Percentiles rank a stretch among this genome's conserved stretches.
phyloP scores from a whole-genome alignment of 2,113 vertebrate genomes.

The Aleadryas rufinucha region DNA sequence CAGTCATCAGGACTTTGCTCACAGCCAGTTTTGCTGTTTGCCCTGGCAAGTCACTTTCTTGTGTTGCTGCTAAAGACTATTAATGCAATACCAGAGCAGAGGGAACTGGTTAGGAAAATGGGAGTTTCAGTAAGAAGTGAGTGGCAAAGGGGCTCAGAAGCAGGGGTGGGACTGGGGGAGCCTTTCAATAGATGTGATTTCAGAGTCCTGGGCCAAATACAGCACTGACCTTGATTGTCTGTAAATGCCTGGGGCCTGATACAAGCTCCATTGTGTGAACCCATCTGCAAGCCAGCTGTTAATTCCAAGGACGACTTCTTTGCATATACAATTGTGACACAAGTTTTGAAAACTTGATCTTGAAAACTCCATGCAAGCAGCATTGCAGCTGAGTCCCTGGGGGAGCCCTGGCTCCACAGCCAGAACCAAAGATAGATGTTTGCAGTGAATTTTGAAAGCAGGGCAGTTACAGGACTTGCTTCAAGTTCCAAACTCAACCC shows the following conservation, averaged over 20 bases:
- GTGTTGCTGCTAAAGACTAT: not conserved
- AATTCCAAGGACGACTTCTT: not conserved
- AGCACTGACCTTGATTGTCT: conserved; percentile 14
- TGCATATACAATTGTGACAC: conserved; percentile 10
- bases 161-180: not conserved
- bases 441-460: conserved; percentile 9
- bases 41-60: not conserved
- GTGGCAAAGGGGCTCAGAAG: not conserved
- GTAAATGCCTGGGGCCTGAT: not conserved
- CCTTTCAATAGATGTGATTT: not conserved
- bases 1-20: not conserved
- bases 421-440: not conserved
- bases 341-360: conserved; percentile 1
- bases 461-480: not conserved
- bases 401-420: not conserved
- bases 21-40: not conserved
- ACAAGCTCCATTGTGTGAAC: conserved; percentile 29
- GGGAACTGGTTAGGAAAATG: not conserved
- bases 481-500: not conserved
- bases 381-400: not conserved
- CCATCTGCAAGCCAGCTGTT: conserved; percentile 47
- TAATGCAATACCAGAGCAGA: not conserved
- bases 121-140: not conserved
- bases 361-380: not conserved
- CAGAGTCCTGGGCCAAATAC: not conserved